Conservation (phyloP, 2,888 invertebrate genomes). For the Geotrupes spiniger region DNA sequence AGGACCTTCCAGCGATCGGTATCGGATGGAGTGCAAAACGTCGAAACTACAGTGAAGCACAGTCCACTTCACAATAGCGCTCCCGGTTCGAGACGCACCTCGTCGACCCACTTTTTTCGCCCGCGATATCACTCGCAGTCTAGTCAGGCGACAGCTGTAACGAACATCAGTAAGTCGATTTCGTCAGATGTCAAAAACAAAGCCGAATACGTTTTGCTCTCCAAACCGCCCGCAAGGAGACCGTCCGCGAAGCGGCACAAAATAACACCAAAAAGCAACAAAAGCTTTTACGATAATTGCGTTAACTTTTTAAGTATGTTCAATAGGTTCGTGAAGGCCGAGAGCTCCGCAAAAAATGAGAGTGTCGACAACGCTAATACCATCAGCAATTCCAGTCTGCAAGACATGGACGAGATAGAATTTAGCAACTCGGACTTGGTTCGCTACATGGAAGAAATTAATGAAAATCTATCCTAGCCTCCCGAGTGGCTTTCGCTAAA, state of each 20-base stretch:
- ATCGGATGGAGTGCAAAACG: constrained; percentile 27
- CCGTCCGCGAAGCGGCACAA: constrained; percentile 20
- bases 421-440: constrained; percentile 67
- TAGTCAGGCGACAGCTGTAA: constrained; percentile 42
- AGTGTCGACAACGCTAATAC: constrained; percentile 44
- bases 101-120: constrained; percentile 21
- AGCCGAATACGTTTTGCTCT: constrained; percentile 10
- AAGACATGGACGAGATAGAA: constrained; percentile 67
- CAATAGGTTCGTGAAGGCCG: constrained; percentile 13
- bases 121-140: constrained; percentile 39
- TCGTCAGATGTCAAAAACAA: constrained; percentile 43
- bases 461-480: constrained; percentile 45
- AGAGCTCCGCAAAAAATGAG: constrained; percentile 12
- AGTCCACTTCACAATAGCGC: constrained; percentile 11
- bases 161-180: constrained; percentile 40
- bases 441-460: constrained; percentile 67
- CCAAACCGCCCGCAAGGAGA: constrained; percentile 12
- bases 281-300: constrained; percentile 15
- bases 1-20: constrained; percentile 24
- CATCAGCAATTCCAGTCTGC: constrained; percentile 74
- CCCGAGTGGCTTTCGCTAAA: constrained; percentile 20
- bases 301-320: constrained; percentile 13
- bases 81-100: constrained; percentile 18
- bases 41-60: constrained; percentile 8
- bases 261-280: constrained; percentile 1